Conservation (phyloP, 1,140 invertebrate species). For the Rhizoglyphus robini region DNA sequence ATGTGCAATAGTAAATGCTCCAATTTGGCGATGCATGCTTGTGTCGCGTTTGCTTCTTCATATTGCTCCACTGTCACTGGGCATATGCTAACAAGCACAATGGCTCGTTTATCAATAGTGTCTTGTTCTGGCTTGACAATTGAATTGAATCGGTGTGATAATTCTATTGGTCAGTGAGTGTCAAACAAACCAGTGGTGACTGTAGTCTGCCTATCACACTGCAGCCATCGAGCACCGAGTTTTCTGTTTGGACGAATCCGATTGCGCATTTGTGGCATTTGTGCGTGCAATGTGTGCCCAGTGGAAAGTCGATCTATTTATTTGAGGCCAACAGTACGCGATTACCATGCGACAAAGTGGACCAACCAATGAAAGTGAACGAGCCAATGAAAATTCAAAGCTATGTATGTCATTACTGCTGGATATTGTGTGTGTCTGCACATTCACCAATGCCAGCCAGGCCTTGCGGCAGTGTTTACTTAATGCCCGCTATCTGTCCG, state of each 20-base stretch:
- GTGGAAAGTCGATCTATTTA: background rate
- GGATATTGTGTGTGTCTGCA: background rate
- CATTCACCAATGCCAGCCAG: too few relatives aligned
- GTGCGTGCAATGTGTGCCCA: conserved; percentile 9
- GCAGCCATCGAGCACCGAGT: too few relatives aligned
- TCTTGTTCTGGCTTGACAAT: background rate
- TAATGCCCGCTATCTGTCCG: background rate
- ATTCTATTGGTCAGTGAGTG: too few relatives aligned
- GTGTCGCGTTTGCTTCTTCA: background rate
- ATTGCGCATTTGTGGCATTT: background rate
- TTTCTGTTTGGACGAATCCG: background rate
- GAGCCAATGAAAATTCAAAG: background rate
- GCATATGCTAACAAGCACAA: background rate
- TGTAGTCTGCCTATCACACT: too few relatives aligned
- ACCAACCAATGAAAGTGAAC: background rate
- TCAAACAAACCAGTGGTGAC: too few relatives aligned
- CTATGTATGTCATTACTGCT: conserved; percentile 2
- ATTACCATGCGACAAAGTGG: conserved; percentile 5
- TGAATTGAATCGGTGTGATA: too few relatives aligned
- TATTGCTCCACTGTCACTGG: background rate
- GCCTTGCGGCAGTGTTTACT: background rate
- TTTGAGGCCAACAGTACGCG: background rate
- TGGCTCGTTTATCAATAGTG: background rate
- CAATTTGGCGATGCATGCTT: conserved; percentile 1
- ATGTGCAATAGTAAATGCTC: conserved; percentile 1